Evolutionary conservation across 2,888 invertebrate species (phyloP), one percentile per base, ranked within the genome.

Genomic region (Coremacera marginata): DNA sequence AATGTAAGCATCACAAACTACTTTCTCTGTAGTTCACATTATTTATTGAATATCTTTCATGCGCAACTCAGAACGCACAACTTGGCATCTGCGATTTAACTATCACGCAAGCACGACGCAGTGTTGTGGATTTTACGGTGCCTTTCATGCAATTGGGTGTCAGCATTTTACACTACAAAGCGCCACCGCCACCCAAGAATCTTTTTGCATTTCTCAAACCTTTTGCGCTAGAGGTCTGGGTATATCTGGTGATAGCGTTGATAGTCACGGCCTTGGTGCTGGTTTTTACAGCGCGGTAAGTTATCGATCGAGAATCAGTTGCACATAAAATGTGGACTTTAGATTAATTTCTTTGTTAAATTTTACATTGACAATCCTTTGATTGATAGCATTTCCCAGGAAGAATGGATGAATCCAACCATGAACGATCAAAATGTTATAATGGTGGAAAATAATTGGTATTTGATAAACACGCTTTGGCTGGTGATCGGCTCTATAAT

Each of bases 141-240:
- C 99, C 99, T 0, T 99, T 98, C 90, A 98, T 99, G 96, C 97
- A 96, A 83, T 90, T 99, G 80, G 97, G 96, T 91, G 96, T 97
- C 84, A 95, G 96, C 85, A 96, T 98, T 87, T 89, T 97, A 79
- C 96, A 94, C 90, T 93, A 94, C 82, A 95, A 95, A 85, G 80
- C 84, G 11, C 93, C 95, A 3, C 91, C 92, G 75, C 93, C 94
- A 73, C 92, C 94, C 71, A 94, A 96, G 16, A 94, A 95, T 87
- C 90, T 97, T 63, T 96, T 98, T 90, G 95, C 95, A 11, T 98
- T 98, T 89, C 91, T 97, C 78, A 93, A 94, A 83, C 98, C 98
- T 0, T 93, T 98, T 82, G 94, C 95, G 5, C 90, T 94, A 70
- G 94, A 95, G 84, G 95, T 96, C 22, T 97, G 96, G 97, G 92